Evolutionary conservation across 2,888 invertebrate genomes (phyloP).

Genomic region (Silvanus unidentatus): DNA sequence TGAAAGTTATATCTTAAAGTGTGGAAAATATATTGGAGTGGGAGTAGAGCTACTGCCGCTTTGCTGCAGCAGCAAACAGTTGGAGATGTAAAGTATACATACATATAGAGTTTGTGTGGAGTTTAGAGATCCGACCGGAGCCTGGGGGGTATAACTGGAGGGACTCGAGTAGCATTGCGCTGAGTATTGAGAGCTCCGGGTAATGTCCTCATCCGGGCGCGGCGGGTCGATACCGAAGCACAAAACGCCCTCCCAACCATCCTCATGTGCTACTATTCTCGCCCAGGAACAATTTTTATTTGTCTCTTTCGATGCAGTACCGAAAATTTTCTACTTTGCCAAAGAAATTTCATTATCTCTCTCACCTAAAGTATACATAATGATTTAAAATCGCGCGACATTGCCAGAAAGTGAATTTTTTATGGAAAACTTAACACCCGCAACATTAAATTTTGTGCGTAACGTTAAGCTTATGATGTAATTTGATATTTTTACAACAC

Average conservation of each 20-base stretch:
- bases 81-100: slow-evolving; percentile 30
- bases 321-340: too few species aligned
- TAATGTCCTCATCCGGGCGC: slow-evolving; percentile 47
- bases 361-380: too few species aligned
- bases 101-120: slow-evolving; percentile 6
- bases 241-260: slow-evolving; percentile 32
- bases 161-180: slow-evolving; percentile 35
- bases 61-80: slow-evolving; percentile 24
- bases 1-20: slow-evolving; percentile 25
- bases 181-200: slow-evolving; percentile 45
- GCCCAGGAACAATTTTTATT: slow-evolving; percentile 27
- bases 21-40: slow-evolving; percentile 10
- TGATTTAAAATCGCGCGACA: too few species aligned
- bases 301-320: slow-evolving; percentile 16
- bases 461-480: not conserved
- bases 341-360: too few species aligned
- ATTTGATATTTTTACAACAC: not conserved
- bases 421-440: too few species aligned
- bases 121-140: slow-evolving; percentile 24
- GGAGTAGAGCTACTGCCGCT: slow-evolving; percentile 6
- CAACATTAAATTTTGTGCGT: too few species aligned
- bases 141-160: slow-evolving; percentile 26
- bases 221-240: slow-evolving; percentile 42
- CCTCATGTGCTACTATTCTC: slow-evolving; percentile 39
- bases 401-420: too few species aligned